phyloP scores from a whole-genome alignment of 1,140 invertebrate genomes.

The Ceratina calcarata region DNA sequence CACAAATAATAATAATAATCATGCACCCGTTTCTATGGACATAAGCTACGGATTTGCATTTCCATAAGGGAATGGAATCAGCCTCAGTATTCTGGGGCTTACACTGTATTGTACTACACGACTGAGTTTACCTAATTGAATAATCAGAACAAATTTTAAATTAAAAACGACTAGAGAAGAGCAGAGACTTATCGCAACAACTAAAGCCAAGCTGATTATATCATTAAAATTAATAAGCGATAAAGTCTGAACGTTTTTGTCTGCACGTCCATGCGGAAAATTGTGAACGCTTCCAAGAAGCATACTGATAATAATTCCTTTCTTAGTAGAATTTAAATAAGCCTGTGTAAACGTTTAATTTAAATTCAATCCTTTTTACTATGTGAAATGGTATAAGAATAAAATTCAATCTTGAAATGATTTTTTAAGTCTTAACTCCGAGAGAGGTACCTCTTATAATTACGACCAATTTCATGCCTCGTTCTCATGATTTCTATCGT shows the following conservation, averaged over 20 bases:
- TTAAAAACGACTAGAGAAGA: too few relatives aligned
- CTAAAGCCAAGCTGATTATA: constrained; percentile 1
- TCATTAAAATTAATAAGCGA: not conserved
- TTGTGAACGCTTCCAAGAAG: not conserved
- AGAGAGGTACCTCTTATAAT: too few relatives aligned
- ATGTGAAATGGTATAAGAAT: too few relatives aligned
- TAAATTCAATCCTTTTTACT: too few relatives aligned
- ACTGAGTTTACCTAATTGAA: too few relatives aligned
- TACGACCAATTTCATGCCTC: too few relatives aligned
- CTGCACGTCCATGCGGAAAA: not conserved
- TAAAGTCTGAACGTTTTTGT: constrained; percentile 11
- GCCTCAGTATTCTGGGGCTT: not conserved
- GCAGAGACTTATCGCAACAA: not conserved
- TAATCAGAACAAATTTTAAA: too few relatives aligned
- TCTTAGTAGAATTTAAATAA: not conserved
- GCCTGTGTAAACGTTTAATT: not conserved
- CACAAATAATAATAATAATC: constrained; percentile 18
- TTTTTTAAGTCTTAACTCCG: too few relatives aligned
- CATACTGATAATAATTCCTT: not conserved
- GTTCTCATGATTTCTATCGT: too few relatives aligned
- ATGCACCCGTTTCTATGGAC: constrained; percentile 22
- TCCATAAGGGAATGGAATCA: not conserved
- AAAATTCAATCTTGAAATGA: too few relatives aligned
- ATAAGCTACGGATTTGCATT: not conserved
- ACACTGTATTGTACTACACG: not conserved